phyloP scores from a whole-genome alignment of 2,888 invertebrate species.

The Pristionchus fissidentatus region DNA sequence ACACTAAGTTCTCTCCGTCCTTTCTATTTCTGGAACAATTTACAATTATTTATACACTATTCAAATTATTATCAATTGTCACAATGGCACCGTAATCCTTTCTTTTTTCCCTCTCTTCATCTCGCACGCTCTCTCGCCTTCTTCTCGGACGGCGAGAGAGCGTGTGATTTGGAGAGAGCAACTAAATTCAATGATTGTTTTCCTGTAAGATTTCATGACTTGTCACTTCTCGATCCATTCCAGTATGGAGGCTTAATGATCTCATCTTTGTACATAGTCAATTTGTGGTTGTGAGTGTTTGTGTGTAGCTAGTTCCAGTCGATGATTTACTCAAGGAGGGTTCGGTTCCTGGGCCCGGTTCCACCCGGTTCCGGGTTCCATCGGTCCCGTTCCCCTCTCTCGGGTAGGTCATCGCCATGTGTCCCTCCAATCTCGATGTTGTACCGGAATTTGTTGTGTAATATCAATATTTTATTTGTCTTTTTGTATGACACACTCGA shows the following conservation, averaged over 20 bases:
- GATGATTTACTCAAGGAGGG: too few relatives aligned
- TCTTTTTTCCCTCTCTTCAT: too few relatives aligned
- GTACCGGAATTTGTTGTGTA: conserved; percentile 1
- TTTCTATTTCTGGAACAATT: too few relatives aligned
- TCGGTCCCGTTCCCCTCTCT: neutral
- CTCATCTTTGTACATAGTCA: conserved; percentile 27
- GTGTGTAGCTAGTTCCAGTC: conserved; percentile 13
- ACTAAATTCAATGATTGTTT: neutral
- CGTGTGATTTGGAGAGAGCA: neutral
- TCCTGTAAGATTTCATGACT: neutral
- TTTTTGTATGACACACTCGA: neutral
- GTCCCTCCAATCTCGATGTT: conserved; percentile 15
- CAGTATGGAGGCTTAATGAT: conserved; percentile 22
- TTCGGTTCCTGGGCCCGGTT: neutral
- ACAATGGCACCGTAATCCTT: too few relatives aligned
- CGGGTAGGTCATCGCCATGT: neutral
- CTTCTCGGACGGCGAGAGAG: neutral
- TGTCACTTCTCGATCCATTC: conserved; percentile 2
- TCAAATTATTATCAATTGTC: too few relatives aligned
- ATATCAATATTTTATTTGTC: conserved; percentile 4
- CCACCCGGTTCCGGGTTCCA: neutral
- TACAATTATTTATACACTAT: too few relatives aligned
- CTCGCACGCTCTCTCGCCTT: too few relatives aligned
- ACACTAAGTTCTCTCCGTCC: too few relatives aligned
- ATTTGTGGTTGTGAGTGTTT: conserved; percentile 31